Base-by-base conservation (phyloP, 2,113 vertebrate genomes). In the Hydrolagus affinis region DNA sequence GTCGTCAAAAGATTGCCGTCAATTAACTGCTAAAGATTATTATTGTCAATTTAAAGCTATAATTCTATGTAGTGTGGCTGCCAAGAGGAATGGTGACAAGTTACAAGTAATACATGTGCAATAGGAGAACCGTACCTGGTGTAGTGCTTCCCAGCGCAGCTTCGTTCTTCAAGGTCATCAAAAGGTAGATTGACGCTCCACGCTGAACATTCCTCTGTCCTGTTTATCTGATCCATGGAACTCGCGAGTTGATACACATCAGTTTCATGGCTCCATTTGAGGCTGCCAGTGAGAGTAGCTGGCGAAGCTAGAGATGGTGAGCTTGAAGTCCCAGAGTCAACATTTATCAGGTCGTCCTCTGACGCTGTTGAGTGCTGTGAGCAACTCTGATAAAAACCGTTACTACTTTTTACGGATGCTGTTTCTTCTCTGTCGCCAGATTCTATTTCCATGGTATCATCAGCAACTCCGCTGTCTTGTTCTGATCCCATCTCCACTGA, bases 311-410 rank as follows among this genome's bases (percentile, higher is more conserved):
- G 86, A 1, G 93, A 95, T 0, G 94, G 95, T 32, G 95, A 96
- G 89, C 93, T 95, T 88, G 95, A 86, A 64, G 94, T 89, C 7
- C 94, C 92, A 0, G 93, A 95, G 87, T 98, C 97, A 0, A 91
- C 94, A 59, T 93, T 95, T 62, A 83, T 66, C 25, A 83, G 60
- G 64, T 83, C 78, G 85, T 94, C 95, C 86, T 97, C 96, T 0
- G 95, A 96, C 0, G 95, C 92, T 0, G 95, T 93, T 4, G 95
- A 76, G 92, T 92, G 86, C 94, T 93, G 88, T 94, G 93, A 0
- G 89, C 92, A 78, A 94, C 89, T 87, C 92, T 93, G 87, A 17
- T 83, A 62, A 66, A 66, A 66, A 66, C 90, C 89, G 86, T 89
- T 91, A 70, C 89, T 93, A 92, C 96, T 96, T 88, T 89, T 90